Base-by-base conservation (phyloP, 1,140 invertebrate genomes). In the Pseudobourletiella spinata region DNA sequence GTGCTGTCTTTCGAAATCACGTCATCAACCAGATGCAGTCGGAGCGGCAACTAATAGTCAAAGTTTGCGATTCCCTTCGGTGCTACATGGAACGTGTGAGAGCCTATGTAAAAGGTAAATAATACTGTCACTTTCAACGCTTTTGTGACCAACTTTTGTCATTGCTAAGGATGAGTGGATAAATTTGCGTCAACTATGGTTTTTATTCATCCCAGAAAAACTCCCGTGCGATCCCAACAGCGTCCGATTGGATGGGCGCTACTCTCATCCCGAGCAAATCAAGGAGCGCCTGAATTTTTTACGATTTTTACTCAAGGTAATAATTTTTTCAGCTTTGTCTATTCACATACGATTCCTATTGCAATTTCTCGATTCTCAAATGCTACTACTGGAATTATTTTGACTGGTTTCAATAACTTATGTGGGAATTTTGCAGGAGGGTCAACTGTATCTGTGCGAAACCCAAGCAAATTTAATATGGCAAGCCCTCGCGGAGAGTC, bases 381-480 rank as follows among this genome's bases (percentile, higher is more conserved):
- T n/a, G n/a, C n/a, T n/a, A n/a, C n/a, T n/a, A n/a, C n/a, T n/a
- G n/a, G n/a, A n/a, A n/a, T n/a, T n/a, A n/a, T n/a, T n/a, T n/a
- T n/a, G n/a, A n/a, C n/a, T n/a, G n/a, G n/a, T n/a, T n/a, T n/a
- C n/a, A n/a, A n/a, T n/a, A n/a, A n/a, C n/a, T 57, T 25, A 54
- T 20, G 20, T 0, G 3, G 14, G 30, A 46, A 66, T 73, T 76
- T 71, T 79, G 25, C 80, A 83, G 81, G 92, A 96, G 79, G 92
- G 93, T 24, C 91, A 95, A 75, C 75, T 98, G 26, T 97, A 92
- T 91, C 79, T 98, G 51, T 96, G 93, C 77, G 89, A 91, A 24
- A 89, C 93, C 73, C 94, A 97, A 80, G 94, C 94, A 1, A 91
- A 93, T 75, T 89, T 95, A 80, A 95, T 98, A 67, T 98, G 95